Conservation (phyloP, 1,140 invertebrate species). For the Lepidurus packardi region DNA sequence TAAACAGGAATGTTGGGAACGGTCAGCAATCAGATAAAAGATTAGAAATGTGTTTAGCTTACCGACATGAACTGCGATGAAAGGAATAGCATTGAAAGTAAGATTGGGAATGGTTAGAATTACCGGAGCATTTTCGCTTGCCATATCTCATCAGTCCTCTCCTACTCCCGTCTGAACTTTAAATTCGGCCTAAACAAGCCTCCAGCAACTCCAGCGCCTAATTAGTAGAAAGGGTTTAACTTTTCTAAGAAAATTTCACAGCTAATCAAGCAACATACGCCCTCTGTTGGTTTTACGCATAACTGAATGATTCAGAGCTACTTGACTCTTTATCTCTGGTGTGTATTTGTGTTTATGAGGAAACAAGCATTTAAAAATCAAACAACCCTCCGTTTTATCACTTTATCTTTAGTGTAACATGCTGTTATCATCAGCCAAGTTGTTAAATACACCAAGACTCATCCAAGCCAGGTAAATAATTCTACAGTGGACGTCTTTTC, state of each 20-base stretch:
- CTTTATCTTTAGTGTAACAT: neutral
- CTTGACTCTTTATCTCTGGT: too few species aligned
- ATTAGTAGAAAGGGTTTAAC: too few species aligned
- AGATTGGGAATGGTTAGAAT: conserved; percentile 4
- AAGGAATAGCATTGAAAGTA: neutral
- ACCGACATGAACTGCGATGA: conserved; percentile 23
- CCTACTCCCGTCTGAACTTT: neutral
- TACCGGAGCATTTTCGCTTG: neutral
- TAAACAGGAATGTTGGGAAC: neutral
- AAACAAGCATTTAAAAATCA: too few species aligned
- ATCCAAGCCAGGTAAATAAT: neutral
- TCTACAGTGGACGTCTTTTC: neutral
- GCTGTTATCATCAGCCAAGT: neutral
- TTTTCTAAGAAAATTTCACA: too few species aligned
- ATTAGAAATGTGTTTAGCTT: conserved; percentile 5
- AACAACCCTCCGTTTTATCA: too few species aligned
- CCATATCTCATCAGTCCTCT: neutral
- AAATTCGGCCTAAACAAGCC: too few species aligned
- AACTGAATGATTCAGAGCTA: too few species aligned
- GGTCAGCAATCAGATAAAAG: neutral
- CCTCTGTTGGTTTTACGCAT: too few species aligned
- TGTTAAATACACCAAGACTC: neutral
- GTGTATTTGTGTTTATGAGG: too few species aligned
- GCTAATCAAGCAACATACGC: too few species aligned
- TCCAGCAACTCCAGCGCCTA: too few species aligned